phyloP scores from a whole-genome alignment of 2,113 vertebrate species.

The Dunckerocampus dactyliophorus region DNA sequence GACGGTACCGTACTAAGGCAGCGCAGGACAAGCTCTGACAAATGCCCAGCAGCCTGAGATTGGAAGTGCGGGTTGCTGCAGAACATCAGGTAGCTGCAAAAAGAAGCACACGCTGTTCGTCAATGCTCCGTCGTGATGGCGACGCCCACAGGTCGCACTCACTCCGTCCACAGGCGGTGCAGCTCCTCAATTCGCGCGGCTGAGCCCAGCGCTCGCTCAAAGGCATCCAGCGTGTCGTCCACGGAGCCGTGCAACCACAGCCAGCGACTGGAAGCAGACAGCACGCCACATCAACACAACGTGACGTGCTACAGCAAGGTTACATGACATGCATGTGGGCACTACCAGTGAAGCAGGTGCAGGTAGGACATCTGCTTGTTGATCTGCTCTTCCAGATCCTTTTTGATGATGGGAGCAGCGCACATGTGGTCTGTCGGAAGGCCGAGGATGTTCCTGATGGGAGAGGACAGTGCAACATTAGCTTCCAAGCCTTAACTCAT shows the following conservation, averaged over 20 bases:
- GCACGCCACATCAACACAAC: background rate
- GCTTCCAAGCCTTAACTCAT: too few relatives aligned
- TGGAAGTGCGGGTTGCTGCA: conserved; percentile 70
- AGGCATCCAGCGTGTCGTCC: conserved; percentile 82
- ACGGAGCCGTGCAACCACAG: conserved; percentile 79
- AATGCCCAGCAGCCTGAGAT: conserved; percentile 74
- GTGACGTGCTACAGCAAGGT: background rate
- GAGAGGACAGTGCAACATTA: background rate
- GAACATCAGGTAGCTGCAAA: conserved; percentile 47
- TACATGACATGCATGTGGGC: background rate
- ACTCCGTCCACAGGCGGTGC: conserved; percentile 93
- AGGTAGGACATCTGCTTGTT: conserved; percentile 81
- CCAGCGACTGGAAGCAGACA: conserved; percentile 76
- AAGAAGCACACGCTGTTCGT: background rate
- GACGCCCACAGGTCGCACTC: conserved; percentile 61
- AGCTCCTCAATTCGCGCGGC: conserved; percentile 80
- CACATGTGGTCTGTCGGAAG: conserved; percentile 79
- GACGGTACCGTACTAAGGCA: conserved; percentile 89
- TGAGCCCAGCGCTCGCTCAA: conserved; percentile 86
- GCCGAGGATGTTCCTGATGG: conserved; percentile 81
- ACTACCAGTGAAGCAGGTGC: conserved; percentile 88
- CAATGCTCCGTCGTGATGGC: background rate
- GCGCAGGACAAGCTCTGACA: conserved; percentile 89
- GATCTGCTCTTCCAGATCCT: conserved; percentile 75
- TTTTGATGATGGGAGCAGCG: conserved; percentile 72